Evolutionary conservation across 2,113 vertebrate genomes (phyloP), one percentile per base, ranked within the genome.

Genomic region (Ailuropoda melanoleuca): DNA sequence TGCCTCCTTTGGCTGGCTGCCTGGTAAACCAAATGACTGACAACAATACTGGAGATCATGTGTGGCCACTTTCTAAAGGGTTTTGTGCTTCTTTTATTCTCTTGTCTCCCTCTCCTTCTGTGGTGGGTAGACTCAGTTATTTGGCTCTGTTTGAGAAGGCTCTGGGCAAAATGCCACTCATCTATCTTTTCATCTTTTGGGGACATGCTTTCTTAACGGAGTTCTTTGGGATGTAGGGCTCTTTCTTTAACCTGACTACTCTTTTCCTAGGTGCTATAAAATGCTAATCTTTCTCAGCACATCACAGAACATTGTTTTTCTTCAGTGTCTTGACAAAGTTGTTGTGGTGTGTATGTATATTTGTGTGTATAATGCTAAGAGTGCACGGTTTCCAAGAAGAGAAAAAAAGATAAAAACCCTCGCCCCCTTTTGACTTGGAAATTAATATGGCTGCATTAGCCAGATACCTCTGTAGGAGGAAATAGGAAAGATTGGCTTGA

Each of bases 1-100:
- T 29, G n/a, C 77, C 29, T 97, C 23, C 43, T 96, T 95, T 97
- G 85, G 66, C 78, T 46, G 34, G 31, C 55, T 62, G 90, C 80
- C 91, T 48, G 84, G 95, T 70, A 72, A 78, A 46, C 95, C 72
- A 94, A 43, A 81, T 85, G 86, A 83, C 24, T 93, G 62, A 15
- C 37, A 53, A 55, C 80, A 92, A 37, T 23, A 4, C 12, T 93
- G 92, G 64, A 39, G 37, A 34, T 88, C 80, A 81, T 90, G 87
- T 97, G 87, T 95, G 95, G 95, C 55, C 95, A 64, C 85, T 92
- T 98, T 70, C 62, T 85, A 97, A 93, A 97, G 75, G 12, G 8
- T 87, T 88, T 75, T 97, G 50, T 68, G 85, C 1, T 29, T 46
- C 89, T 58, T 95, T 96, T 97, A 26, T 91, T 3, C 43, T 1